phyloP scores from a whole-genome alignment of 2,888 invertebrate species.

The Craniophora ligustri region DNA sequence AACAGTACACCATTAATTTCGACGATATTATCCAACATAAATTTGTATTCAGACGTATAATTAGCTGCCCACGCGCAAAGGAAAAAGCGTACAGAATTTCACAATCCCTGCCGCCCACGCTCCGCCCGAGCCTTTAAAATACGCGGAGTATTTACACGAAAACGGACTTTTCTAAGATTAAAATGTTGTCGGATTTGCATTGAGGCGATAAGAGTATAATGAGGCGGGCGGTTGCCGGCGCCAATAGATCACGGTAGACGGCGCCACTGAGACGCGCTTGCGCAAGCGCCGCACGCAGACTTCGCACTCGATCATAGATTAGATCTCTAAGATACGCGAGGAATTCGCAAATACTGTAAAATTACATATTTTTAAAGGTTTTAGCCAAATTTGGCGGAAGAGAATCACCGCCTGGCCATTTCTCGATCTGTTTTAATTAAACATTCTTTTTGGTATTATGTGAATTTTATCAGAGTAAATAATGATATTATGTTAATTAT shows the following conservation, averaged over 20 bases:
- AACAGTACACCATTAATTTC: constrained; percentile 64
- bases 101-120: constrained; percentile 74
- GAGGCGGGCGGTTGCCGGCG: constrained; percentile 71
- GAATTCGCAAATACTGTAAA: constrained; percentile 46
- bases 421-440: constrained; percentile 1
- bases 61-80: constrained; percentile 79
- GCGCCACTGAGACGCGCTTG: constrained; percentile 76
- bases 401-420: neutral
- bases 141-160: constrained; percentile 75
- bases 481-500: constrained; percentile 30
- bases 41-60: constrained; percentile 78
- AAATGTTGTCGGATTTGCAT: constrained; percentile 80
- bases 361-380: constrained; percentile 1
- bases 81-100: constrained; percentile 81
- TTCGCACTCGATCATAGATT: constrained; percentile 62
- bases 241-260: constrained; percentile 83
- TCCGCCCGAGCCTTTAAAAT: constrained; percentile 60
- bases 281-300: constrained; percentile 66
- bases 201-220: constrained; percentile 78
- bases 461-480: constrained; percentile 7
- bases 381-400: neutral
- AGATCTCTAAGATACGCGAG: constrained; percentile 52
- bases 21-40: constrained; percentile 74
- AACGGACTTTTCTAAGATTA: constrained; percentile 71
- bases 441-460: neutral